These are phyloP conservation scores for Seladonia tumulorum DNA, from an alignment of 2,888 invertebrate species.

Conservation along the genomic window DNA sequence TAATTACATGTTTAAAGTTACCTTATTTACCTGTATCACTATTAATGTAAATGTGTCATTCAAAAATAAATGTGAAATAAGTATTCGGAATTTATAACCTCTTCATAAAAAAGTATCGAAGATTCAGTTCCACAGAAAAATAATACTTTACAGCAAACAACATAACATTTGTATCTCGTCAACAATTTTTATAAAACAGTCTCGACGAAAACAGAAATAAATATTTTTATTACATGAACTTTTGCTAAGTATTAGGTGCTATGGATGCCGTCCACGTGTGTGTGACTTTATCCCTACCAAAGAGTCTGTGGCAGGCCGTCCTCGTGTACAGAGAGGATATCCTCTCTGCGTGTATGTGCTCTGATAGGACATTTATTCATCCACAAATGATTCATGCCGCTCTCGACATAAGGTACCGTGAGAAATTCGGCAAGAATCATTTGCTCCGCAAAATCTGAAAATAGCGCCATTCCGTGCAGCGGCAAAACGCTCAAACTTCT, in stretches of 20 bases:
- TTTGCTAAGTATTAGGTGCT: not conserved
- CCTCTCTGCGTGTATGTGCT: too few species aligned
- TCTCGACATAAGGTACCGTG: too few species aligned
- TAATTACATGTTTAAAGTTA: not conserved
- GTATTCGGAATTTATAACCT: conserved; percentile 20
- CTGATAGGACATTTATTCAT: too few species aligned
- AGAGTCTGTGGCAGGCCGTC: too few species aligned
- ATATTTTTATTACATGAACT: not conserved
- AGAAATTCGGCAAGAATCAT: too few species aligned
- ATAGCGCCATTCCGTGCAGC: too few species aligned
- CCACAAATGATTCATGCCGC: too few species aligned
- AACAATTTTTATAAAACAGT: not conserved
- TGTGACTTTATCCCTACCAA: not conserved
- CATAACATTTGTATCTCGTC: not conserved
- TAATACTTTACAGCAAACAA: not conserved
- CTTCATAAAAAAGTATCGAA: not conserved
- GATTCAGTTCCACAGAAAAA: not conserved
- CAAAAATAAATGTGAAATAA: not conserved
- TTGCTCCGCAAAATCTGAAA: too few species aligned
- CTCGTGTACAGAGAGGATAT: too few species aligned
- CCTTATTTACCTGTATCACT: not conserved
- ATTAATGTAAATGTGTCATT: not conserved
- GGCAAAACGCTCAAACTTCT: too few species aligned
- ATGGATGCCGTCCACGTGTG: conserved; percentile 39
- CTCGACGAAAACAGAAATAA: not conserved